A percentile compares a stretch with the other conserved stretches of the same genome.
These are phyloP conservation scores for Osmerus eperlanus DNA, from an alignment of 2,113 vertebrate genomes.

Conservation along the genomic window DNA sequence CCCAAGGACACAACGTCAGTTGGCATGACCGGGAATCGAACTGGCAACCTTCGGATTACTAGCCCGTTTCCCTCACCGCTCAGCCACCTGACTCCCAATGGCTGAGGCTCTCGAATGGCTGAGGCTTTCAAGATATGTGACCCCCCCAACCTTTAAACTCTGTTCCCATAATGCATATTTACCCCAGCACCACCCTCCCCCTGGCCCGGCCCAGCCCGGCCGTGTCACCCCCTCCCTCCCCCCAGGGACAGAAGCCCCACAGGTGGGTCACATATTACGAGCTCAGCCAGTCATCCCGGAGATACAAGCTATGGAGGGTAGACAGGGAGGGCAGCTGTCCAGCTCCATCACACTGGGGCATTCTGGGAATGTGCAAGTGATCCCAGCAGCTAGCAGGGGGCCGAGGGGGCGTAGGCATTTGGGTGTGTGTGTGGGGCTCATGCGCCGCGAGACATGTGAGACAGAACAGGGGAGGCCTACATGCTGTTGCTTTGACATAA, in stretches of 20 bases:
- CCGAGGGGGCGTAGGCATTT: conserved; percentile 6
- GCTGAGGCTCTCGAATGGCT: conserved; percentile 54
- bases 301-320: conserved; percentile 41
- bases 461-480: background rate
- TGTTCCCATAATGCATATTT: background rate
- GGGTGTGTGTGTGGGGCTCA: background rate
- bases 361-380: conserved; percentile 65
- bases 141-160: conserved; percentile 13
- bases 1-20: no score
- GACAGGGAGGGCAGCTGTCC: conserved; percentile 70
- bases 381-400: conserved; percentile 48
- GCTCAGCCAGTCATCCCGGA: conserved; percentile 60
- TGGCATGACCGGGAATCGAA: no score
- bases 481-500: no score
- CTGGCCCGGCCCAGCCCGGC: background rate
- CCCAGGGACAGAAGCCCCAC: conserved; percentile 26
- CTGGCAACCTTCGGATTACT: no score
- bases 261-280: conserved; percentile 49
- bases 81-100: no score
- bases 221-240: background rate
- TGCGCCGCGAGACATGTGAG: background rate
- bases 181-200: background rate
- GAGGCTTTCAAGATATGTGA: conserved; percentile 13
- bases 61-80: no score
- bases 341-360: conserved; percentile 58